Conservation (phyloP, 2,113 vertebrate species). For the Promerops cafer region DNA sequence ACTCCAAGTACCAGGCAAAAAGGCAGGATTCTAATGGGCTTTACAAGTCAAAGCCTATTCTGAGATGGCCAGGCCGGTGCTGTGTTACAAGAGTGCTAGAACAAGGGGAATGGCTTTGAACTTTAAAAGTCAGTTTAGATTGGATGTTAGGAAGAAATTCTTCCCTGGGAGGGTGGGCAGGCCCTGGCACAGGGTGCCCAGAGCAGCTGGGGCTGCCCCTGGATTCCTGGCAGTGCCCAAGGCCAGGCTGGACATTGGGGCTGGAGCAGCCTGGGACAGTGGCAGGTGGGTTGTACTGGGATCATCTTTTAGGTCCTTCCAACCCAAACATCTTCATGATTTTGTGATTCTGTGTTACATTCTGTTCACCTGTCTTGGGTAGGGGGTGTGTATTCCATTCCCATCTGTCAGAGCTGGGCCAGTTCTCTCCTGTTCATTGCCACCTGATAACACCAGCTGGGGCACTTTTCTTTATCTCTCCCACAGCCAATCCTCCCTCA, state of each 20-base stretch:
- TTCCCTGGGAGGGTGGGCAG: accelerated
- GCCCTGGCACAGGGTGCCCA: not conserved
- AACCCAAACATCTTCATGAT: not conserved
- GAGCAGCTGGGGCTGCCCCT: not conserved
- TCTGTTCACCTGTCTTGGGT: too few relatives aligned
- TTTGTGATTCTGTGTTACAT: not conserved
- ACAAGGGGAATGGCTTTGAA: not conserved
- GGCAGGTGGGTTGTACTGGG: not conserved
- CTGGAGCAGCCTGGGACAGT: not conserved
- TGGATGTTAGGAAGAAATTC: not conserved
- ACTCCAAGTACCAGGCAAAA: not conserved
- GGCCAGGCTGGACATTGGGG: not conserved
- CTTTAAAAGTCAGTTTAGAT: too few relatives aligned
- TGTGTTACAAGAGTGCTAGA: not conserved
- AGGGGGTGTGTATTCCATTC: too few relatives aligned
- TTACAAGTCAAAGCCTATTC: not conserved
- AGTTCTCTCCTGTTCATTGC: too few relatives aligned
- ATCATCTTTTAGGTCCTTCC: not conserved
- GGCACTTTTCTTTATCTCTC: too few relatives aligned
- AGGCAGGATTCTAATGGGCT: not conserved
- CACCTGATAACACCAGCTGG: too few relatives aligned
- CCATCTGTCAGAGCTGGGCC: too few relatives aligned
- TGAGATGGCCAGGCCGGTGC: not conserved
- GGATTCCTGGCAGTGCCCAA: not conserved
- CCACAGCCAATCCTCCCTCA: too few relatives aligned